Evolutionary conservation across 2,888 invertebrate species (phyloP), one percentile per base, ranked within the genome.

Genomic region (Chaetoderma sp.): DNA sequence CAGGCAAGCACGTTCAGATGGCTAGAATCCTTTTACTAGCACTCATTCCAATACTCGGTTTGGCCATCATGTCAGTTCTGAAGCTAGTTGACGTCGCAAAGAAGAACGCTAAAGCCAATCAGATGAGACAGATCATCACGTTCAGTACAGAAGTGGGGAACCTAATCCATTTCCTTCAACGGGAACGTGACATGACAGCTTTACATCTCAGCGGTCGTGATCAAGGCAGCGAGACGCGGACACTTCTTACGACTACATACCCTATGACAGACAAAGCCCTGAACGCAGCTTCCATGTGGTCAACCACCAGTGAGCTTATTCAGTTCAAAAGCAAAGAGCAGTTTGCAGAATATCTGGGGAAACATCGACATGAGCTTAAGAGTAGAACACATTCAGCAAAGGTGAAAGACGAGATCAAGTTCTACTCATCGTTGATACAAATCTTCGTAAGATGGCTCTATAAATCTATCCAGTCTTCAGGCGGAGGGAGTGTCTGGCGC

Each of bases 391-490:
- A 67, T 21, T 30, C 77, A 0, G 73, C 78, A 2, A 72, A 63
- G 4, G 65, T 76, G 21, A 75, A 73, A 16, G 75, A 74, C 27
- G 82, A 82, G 54, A 57, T 82, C 21, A 63, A 74, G 18, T 78
- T 81, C 58, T 82, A 82, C 64, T 73, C 81, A 6, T 74, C 72
- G 27, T 71, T 75, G 65, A 81, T 81, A 55, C 71, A 77, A 32
- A 74, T 78, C 6, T 77, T 81, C 62, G 75, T 79, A 52, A 75
- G 74, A 45, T 81, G 81, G 82, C 67, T 82, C 27, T 78, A 79
- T 61, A 77, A 78, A 50, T 75, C 80, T 16, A 94, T 82, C 21
- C 74, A 73, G 1, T 81, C 81, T 59, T 75, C 78, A 8, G 66
- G 75, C n/a, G 76, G 76, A 1, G 80, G 80, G 0, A 72, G 71